A percentile compares a stretch with the other conserved stretches of the same genome.
These are phyloP conservation scores for Neosilurus mollespiculum DNA, from an alignment of 2,797 vertebrate genomes.

Conservation along the genomic window DNA sequence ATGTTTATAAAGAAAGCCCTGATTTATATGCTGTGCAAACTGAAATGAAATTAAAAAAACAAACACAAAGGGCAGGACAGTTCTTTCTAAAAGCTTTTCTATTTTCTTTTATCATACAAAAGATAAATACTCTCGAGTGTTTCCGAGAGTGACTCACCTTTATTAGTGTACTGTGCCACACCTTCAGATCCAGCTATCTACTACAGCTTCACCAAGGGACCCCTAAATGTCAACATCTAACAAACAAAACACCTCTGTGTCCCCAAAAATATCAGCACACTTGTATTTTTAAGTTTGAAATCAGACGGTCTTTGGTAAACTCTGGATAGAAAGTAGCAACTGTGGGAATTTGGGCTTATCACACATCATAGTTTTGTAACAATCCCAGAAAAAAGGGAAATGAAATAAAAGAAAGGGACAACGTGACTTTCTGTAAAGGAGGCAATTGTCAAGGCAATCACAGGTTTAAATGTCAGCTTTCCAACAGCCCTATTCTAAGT, in stretches of 20 bases:
- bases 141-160: constrained; percentile 42
- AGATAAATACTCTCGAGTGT: constrained; percentile 28
- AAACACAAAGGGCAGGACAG: background rate
- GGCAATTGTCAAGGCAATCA: constrained; percentile 37
- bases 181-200: constrained; percentile 33
- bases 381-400: constrained; percentile 38
- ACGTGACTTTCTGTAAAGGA: constrained; percentile 43
- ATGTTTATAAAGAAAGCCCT: constrained; percentile 1
- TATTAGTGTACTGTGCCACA: constrained; percentile 46
- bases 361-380: constrained; percentile 46
- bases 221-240: constrained; percentile 47
- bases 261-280: constrained; percentile 41
- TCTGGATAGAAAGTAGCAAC: constrained; percentile 39
- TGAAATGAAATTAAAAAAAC: constrained; percentile 11
- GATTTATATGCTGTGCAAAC: constrained; percentile 8
- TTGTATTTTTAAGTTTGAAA: constrained; percentile 39
- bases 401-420: constrained; percentile 36
- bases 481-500: constrained; percentile 40
- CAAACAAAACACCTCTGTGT: constrained; percentile 38
- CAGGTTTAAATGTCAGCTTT: constrained; percentile 55
- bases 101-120: constrained; percentile 49
- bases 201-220: constrained; percentile 37
- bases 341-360: constrained; percentile 44
- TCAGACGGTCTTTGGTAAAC: constrained; percentile 42
- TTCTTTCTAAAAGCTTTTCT: constrained; percentile 38